Conservation (phyloP, 2,113 vertebrate species). For the Coracopsis vasa region DNA sequence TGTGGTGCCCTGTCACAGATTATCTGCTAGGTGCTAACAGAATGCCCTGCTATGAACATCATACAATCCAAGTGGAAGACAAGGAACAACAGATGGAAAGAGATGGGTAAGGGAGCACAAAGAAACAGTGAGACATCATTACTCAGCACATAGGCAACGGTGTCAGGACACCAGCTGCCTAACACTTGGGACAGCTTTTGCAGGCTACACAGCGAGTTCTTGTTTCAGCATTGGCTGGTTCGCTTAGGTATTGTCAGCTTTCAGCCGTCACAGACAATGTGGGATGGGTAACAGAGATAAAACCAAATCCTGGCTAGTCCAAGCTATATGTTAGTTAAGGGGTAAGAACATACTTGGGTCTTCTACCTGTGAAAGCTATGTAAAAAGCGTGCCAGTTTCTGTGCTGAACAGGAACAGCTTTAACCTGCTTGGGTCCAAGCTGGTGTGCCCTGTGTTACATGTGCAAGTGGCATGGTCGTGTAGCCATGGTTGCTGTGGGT, state of each 20-base stretch:
- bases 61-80: not conserved
- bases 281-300: not conserved
- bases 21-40: not conserved
- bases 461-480: not conserved
- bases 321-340: not conserved
- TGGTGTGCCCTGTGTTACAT: accelerated
- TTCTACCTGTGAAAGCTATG: not conserved
- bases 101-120: not conserved
- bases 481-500: not conserved
- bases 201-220: not conserved
- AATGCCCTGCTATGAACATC: not conserved
- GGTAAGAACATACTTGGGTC: not conserved
- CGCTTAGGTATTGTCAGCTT: not conserved
- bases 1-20: not conserved
- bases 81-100: conserved; percentile 31
- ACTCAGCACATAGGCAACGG: not conserved
- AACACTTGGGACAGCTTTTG: not conserved
- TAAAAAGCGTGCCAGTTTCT: not conserved
- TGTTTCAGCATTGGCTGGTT: not conserved
- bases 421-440: not conserved
- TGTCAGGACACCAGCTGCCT: conserved; percentile 44
- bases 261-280: not conserved
- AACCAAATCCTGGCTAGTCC: not conserved
- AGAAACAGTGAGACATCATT: not conserved
- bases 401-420: not conserved